Evolutionary conservation across 2,113 vertebrate species (phyloP), one percentile per base, ranked within the genome.

Genomic region (Rallus limicola): DNA sequence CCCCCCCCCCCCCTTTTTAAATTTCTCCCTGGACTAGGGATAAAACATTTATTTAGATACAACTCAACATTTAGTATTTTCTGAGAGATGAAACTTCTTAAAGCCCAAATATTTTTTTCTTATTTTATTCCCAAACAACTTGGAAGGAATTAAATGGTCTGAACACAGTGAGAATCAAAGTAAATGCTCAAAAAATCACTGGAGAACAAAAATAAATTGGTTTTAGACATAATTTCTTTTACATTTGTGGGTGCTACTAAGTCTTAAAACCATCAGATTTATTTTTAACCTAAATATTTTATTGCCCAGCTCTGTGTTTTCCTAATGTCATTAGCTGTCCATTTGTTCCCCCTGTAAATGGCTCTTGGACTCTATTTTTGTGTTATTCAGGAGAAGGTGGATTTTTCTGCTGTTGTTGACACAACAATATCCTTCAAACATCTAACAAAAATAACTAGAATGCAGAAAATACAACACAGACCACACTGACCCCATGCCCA

Each of bases 41-140:
- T 91, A 95, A 95, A 97, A 90, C 86, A 83, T 74, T 87, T 91
- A 38, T 93, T 87, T 33, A 84, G 95, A 20, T 58, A 60, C 74
- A 82, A 87, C 58, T 52, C 90, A 87, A 59, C 87, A 68, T 58
- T 90, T 26, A 80, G 42, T 13, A 58, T 24, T 71, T 92, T 62
- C 31, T 38, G 71, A 92, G 63, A 62, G 3, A 33, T 0, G 3
- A 74, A 94, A 77, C 71, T 88, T 90, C n/a, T 28, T 40, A 24
- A 86, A 77, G 25, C 16, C 11, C 64, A 53, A 56, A 68, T 68
- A 68, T 34, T 63, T 68, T 91, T 67, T 44, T 1, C 3, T 44
- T 71, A 68, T 46, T 81, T 63, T 88, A 88, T 58, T 93, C 29
- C 16, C 31, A 56, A 79, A 48, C 36, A 44, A 77, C 26, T 70